These are phyloP conservation scores for Rotaria magnacalcarata DNA, from an alignment of 2,888 invertebrate genomes.

Conservation along the genomic window DNA sequence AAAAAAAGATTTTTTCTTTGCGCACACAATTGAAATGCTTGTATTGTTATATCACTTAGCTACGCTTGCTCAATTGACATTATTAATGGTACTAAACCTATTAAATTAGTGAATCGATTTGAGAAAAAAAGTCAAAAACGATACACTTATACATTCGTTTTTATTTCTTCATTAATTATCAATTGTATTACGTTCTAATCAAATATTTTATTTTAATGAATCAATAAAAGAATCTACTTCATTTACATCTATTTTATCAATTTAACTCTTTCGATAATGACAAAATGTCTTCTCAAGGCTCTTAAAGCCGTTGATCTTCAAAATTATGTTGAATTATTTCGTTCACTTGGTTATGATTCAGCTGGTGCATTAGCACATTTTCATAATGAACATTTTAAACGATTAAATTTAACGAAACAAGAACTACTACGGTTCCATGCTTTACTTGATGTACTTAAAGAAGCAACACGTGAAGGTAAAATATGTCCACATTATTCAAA, in stretches of 20 bases:
- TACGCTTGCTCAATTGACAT: neutral
- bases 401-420: neutral
- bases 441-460: slow-evolving; percentile 3
- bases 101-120: neutral
- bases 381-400: neutral
- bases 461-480: slow-evolving; percentile 24
- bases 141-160: neutral
- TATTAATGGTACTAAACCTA: neutral
- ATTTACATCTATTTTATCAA: neutral
- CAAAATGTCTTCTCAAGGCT: slow-evolving; percentile 26
- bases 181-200: neutral
- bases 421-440: slow-evolving; percentile 31
- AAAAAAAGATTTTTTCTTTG: neutral
- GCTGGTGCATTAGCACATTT: slow-evolving; percentile 35
- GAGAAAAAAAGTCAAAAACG: neutral
- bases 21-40: neutral
- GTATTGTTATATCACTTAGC: neutral
- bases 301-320: slow-evolving; percentile 34
- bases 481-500: slow-evolving; percentile 27
- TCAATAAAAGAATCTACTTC: neutral
- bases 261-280: neutral
- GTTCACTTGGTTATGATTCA: slow-evolving; percentile 11
- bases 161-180: neutral
- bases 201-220: neutral
- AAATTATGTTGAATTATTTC: neutral